These are phyloP conservation scores for Glaucopsyche alexis DNA, from an alignment of 2,888 invertebrate genomes.

Conservation along the genomic window DNA sequence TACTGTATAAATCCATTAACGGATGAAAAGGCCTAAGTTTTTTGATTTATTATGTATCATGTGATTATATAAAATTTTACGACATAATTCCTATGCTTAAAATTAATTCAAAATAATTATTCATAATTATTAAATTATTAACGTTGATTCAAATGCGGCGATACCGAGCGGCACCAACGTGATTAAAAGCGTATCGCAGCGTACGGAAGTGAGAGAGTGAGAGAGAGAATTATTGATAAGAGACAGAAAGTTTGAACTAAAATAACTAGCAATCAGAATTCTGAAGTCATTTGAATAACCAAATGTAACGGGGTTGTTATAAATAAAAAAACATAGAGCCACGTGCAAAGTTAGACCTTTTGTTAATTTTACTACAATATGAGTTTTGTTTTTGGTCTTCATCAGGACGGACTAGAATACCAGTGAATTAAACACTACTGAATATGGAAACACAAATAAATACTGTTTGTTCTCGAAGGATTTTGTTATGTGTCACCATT, in stretches of 20 bases:
- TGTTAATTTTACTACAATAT: not conserved
- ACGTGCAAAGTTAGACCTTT: not conserved
- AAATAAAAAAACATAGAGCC: not conserved
- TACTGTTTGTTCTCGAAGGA: not conserved
- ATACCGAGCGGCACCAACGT: no score
- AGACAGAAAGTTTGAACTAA: not conserved
- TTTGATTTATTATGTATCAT: no score
- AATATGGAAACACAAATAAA: conserved; percentile 4
- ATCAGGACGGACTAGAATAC: not conserved
- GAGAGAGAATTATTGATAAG: no score
- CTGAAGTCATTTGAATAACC: not conserved
- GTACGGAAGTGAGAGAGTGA: no score
- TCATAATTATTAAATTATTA: no score
- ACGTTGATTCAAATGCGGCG: no score
- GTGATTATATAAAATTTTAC: no score
- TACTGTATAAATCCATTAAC: no score
- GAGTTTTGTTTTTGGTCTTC: not conserved
- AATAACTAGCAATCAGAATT: not conserved
- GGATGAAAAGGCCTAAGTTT: no score
- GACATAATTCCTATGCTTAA: no score
- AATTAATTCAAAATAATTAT: no score
- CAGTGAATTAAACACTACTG: not conserved
- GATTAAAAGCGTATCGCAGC: no score
- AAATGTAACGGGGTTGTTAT: not conserved
- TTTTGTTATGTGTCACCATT: not conserved